phyloP scores from a whole-genome alignment of 1,140 invertebrate species.

The Drosophila arizonae region DNA sequence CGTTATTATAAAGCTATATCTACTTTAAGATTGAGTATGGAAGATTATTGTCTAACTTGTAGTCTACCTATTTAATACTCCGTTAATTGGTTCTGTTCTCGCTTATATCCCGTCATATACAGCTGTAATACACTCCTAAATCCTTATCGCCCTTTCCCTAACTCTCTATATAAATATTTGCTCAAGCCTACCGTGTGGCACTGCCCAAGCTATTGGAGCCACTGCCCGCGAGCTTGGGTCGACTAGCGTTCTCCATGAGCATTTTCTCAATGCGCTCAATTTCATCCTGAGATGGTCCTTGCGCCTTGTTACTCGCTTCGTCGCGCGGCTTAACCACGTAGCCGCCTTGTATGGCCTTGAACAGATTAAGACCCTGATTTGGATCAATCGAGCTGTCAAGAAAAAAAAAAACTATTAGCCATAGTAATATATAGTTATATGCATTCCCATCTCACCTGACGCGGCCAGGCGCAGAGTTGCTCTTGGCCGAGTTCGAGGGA shows the following conservation, averaged over 20 bases:
- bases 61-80: background rate
- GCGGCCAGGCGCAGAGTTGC: slow-evolving; percentile 81
- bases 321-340: slow-evolving; percentile 92
- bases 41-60: background rate
- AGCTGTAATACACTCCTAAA: background rate
- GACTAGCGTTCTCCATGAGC: slow-evolving; percentile 73
- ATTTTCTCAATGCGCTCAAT: slow-evolving; percentile 86
- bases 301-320: slow-evolving; percentile 87
- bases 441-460: slow-evolving; percentile 51
- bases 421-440: background rate
- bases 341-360: slow-evolving; percentile 88
- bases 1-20: too few species aligned
- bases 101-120: too few species aligned
- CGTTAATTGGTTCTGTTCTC: background rate
- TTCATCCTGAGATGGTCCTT: slow-evolving; percentile 85
- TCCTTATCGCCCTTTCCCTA: background rate
- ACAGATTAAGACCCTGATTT: slow-evolving; percentile 79
- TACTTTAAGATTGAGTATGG: too few species aligned
- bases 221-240: slow-evolving; percentile 76
- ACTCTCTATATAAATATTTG: background rate
- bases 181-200: slow-evolving; percentile 65
- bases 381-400: slow-evolving; percentile 82
- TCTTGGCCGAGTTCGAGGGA: slow-evolving; percentile 82
- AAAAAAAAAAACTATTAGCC: background rate
- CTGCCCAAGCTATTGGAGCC: slow-evolving; percentile 82